Evolutionary conservation across 2,113 vertebrate species (phyloP), one percentile per base, ranked within the genome.

Genomic region (Galeopterus variegatus): DNA sequence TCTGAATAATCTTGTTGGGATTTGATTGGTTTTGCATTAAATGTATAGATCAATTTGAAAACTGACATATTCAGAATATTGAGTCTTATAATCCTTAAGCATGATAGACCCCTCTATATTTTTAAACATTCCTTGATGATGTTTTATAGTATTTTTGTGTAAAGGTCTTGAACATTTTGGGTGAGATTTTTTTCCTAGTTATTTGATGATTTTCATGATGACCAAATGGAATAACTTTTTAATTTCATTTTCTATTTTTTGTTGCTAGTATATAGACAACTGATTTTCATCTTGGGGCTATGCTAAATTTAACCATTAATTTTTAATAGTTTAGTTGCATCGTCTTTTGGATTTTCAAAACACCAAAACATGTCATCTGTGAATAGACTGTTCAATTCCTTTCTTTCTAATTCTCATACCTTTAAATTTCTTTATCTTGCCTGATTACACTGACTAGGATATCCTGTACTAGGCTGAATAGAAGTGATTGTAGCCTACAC

Each of bases 191-290:
- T 82, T n/a, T 60, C 50, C 26, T 90, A 54, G 4, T 88, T 90
- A 91, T 87, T 80, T 79, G 41, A 62, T 69, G 54, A 6, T 77
- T 93, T 90, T 88, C 67, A 64, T 45, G 18, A 12, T 45, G 65
- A 76, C 33, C 45, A 77, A 52, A 77, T 82, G 24, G 19, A 95
- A 84, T 81, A 12, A 56, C 8, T 72, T 76, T 94, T 87, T 2
- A 82, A 72, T 67, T 92, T 82, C 13, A 84, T 64, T 92, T 86
- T 94, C 18, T 67, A 31, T 23, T 73, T 96, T 79, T 93, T 83
- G 64, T 41, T 91, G 76, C 41, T 76, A 28, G 75, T 62, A 31
- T 72, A 65, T 23, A 89, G 36, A 84, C 4, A 86, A 50, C 50
- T 82, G 54, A 31, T 77, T 88, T 89, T 72, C 48, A 54, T 67